Percentiles rank a stretch among this genome's conserved stretches.
Evolutionary conservation across 2,888 invertebrate genomes (phyloP).

Genomic region (Hypena proboscidalis): DNA sequence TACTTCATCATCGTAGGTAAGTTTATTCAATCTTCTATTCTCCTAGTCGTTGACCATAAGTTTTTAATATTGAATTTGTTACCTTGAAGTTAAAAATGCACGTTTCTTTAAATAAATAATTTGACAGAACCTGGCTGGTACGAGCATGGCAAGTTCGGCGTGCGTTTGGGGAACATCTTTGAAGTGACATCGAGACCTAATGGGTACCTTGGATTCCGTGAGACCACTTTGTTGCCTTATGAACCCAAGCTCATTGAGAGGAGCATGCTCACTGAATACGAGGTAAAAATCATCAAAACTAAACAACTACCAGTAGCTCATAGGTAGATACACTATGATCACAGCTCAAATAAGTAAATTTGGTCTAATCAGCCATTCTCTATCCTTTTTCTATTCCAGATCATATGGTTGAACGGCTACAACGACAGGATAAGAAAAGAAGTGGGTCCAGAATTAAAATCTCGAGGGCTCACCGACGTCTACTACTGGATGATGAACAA

Average conservation of each 20-base stretch:
- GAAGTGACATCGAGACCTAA: constrained; percentile 86
- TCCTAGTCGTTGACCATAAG: not conserved
- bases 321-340: no score
- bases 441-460: constrained; percentile 91
- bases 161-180: constrained; percentile 93
- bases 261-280: constrained; percentile 90
- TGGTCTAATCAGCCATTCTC: no score
- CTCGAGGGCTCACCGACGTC: constrained; percentile 88
- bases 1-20: constrained; percentile 92
- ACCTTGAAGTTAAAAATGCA: not conserved
- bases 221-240: constrained; percentile 94
- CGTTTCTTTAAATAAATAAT: constrained; percentile 2
- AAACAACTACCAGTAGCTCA: no score
- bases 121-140: constrained; percentile 95
- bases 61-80: no score
- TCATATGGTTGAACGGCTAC: constrained; percentile 92
- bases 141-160: constrained; percentile 92
- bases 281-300: constrained; percentile 86
- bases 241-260: constrained; percentile 94
- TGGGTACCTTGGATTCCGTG: constrained; percentile 89
- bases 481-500: constrained; percentile 95
- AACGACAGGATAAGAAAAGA: constrained; percentile 89
- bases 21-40: constrained; percentile 16
- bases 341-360: no score
- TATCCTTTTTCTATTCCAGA: constrained; percentile 74